These are phyloP conservation scores for Archips xylosteana DNA, from an alignment of 2,888 invertebrate species.

Conservation along the genomic window DNA sequence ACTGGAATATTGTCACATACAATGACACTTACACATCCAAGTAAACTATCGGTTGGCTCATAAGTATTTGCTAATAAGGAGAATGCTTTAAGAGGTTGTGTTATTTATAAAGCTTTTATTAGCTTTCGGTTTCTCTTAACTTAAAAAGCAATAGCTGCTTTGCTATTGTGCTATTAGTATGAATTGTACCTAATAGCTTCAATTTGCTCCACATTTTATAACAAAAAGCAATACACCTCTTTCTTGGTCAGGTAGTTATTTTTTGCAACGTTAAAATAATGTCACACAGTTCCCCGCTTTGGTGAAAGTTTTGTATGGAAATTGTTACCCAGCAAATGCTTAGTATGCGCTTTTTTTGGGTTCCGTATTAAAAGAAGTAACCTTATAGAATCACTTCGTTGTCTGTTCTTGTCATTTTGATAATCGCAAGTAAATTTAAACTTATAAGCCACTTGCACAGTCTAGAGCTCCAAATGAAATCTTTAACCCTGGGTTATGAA, in stretches of 20 bases:
- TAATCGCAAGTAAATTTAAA: too few relatives aligned
- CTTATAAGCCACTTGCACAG: too few relatives aligned
- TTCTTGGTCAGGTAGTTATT: slow-evolving; percentile 54
- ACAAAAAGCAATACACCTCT: slow-evolving; percentile 58
- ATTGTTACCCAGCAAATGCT: slow-evolving; percentile 63
- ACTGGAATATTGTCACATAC: too few relatives aligned
- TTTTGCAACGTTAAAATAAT: slow-evolving; percentile 52
- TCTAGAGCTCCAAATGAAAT: too few relatives aligned
- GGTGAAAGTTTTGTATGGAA: slow-evolving; percentile 79
- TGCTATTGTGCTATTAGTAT: background rate
- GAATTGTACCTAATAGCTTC: slow-evolving; percentile 21
- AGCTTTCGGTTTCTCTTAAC: background rate
- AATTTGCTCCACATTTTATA: slow-evolving; percentile 62
- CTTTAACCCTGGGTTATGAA: too few relatives aligned
- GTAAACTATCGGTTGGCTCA: too few relatives aligned
- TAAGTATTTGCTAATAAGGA: too few relatives aligned
- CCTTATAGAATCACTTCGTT: too few relatives aligned
- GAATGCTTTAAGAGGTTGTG: background rate
- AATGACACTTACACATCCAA: too few relatives aligned
- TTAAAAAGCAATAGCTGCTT: background rate
- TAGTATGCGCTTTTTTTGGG: slow-evolving; percentile 54
- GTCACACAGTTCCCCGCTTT: slow-evolving; percentile 50
- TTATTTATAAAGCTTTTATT: background rate
- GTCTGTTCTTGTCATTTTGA: too few relatives aligned
- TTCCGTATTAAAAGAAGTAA: too few relatives aligned